Evolutionary conservation across 2,888 invertebrate genomes (phyloP).

Genomic region (Automeris io): DNA sequence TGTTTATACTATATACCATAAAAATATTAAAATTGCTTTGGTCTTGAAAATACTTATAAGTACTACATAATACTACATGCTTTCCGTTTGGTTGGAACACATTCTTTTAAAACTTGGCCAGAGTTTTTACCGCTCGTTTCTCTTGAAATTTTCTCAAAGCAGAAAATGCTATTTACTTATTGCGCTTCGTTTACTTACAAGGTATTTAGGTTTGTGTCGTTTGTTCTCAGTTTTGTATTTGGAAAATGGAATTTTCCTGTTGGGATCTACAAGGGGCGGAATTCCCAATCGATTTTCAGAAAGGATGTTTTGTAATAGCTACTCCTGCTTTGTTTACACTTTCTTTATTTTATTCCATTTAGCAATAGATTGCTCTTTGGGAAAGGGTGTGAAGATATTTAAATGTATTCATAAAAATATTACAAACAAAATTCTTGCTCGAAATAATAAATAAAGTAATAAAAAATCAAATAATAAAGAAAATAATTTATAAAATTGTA

Average conservation of each 20-base stretch:
- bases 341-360: background rate
- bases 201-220: conserved; percentile 69
- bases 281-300: conserved; percentile 65
- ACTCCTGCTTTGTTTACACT: conserved; percentile 41
- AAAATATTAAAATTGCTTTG: too few relatives aligned
- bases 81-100: background rate
- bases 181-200: conserved; percentile 73
- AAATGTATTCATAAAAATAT: too few relatives aligned
- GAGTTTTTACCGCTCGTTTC: conserved; percentile 56
- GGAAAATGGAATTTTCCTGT: conserved; percentile 73
- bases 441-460: too few relatives aligned
- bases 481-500: too few relatives aligned
- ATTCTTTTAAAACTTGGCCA: conserved; percentile 53
- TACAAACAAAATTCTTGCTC: too few relatives aligned
- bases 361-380: background rate
- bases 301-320: conserved; percentile 49
- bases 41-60: too few relatives aligned
- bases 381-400: too few relatives aligned
- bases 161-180: conserved; percentile 68
- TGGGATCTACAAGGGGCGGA: conserved; percentile 48
- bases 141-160: conserved; percentile 59
- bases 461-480: too few relatives aligned
- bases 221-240: conserved; percentile 63
- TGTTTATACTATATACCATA: too few relatives aligned
- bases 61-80: too few relatives aligned